Percentiles rank a stretch among this genome's conserved stretches.
Evolutionary conservation across 1,140 invertebrate species (phyloP).

Genomic region (Melanaphis sacchari): DNA sequence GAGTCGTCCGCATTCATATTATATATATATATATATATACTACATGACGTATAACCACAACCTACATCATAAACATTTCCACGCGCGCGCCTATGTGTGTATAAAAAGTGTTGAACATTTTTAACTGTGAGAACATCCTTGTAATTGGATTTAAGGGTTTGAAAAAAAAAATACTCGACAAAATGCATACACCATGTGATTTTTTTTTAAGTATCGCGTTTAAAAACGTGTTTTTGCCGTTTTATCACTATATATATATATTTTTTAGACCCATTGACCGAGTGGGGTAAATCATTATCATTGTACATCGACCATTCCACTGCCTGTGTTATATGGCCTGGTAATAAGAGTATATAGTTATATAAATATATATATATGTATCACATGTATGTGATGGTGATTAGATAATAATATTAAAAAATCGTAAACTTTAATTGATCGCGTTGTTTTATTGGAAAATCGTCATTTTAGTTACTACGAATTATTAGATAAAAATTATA

Average conservation of each 20-base stretch:
- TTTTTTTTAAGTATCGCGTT: constrained; percentile 12
- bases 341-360: background rate
- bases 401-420: constrained; percentile 10
- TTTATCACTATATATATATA: background rate
- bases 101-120: constrained; percentile 31
- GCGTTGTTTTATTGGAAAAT: background rate
- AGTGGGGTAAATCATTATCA: constrained; percentile 7
- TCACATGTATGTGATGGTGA: background rate
- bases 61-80: constrained; percentile 20
- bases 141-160: constrained; percentile 47
- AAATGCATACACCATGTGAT: background rate
- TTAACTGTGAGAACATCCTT: constrained; percentile 30
- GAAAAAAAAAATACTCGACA: background rate
- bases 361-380: background rate
- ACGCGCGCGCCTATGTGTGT: background rate
- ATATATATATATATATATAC: background rate
- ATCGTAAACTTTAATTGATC: background rate
- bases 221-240: constrained; percentile 30
- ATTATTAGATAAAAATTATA: background rate
- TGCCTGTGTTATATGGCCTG: background rate
- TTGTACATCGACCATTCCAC: too few relatives aligned
- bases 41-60: constrained; percentile 16
- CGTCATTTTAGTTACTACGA: too few relatives aligned
- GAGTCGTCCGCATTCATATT: background rate
- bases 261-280: constrained; percentile 2